Conservation (phyloP, 2,113 vertebrate species). For the Orycteropus afer region DNA sequence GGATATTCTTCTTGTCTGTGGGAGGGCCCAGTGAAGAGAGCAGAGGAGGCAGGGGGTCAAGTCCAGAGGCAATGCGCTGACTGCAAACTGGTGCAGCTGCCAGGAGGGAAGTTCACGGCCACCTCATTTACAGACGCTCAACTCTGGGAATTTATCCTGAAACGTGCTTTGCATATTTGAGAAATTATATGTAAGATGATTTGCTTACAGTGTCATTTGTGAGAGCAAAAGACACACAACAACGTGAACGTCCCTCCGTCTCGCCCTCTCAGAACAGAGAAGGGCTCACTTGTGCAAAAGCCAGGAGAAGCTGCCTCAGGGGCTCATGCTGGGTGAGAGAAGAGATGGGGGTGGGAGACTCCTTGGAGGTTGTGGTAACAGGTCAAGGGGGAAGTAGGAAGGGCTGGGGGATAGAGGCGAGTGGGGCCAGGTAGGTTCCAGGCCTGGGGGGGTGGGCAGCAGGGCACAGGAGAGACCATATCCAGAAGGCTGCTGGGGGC, state of each 20-base stretch:
- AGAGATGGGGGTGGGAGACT: neutral
- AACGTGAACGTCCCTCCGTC: neutral
- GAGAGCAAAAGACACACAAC: neutral
- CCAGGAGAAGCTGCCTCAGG: neutral
- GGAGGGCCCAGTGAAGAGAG: neutral
- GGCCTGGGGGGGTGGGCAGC: neutral
- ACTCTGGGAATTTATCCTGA: neutral
- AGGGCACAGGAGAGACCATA: neutral
- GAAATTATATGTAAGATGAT: neutral
- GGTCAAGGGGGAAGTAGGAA: neutral
- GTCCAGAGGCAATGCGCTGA: neutral
- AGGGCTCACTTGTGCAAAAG: neutral
- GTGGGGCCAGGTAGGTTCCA: neutral
- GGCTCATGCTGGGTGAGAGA: neutral
- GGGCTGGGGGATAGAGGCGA: neutral
- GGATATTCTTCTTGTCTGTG: neutral
- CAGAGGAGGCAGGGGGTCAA: neutral
- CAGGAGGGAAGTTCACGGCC: neutral
- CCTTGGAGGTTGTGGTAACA: neutral
- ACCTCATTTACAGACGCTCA: neutral
- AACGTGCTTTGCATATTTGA: neutral
- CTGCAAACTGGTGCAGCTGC: neutral
- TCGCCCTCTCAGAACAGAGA: neutral
- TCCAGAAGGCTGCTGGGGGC: neutral
- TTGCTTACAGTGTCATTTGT: neutral